phyloP scores from a whole-genome alignment of 2,888 invertebrate species.

The Drosophila ustulata region DNA sequence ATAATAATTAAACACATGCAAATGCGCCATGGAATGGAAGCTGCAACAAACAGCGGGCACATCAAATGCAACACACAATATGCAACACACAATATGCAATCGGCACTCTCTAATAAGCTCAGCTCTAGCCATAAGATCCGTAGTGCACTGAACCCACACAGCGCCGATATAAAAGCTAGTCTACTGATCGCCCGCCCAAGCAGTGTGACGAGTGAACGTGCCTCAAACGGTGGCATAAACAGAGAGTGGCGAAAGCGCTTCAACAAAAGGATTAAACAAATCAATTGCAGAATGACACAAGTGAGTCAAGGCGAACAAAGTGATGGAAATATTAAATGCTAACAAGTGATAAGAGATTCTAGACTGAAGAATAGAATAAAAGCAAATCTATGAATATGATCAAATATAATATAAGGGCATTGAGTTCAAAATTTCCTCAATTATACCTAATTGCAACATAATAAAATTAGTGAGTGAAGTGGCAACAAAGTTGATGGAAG shows the following conservation, averaged over 20 bases:
- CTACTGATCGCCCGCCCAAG: constrained; percentile 45
- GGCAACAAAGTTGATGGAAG: too few relatives aligned
- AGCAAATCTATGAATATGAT: too few relatives aligned
- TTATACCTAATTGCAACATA: too few relatives aligned
- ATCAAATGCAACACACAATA: constrained; percentile 46
- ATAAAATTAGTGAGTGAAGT: too few relatives aligned
- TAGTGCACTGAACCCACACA: constrained; percentile 68
- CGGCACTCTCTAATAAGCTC: constrained; percentile 40
- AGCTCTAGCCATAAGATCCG: constrained; percentile 19
- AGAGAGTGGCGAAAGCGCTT: constrained; percentile 4
- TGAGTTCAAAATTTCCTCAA: too few relatives aligned
- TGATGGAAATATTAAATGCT: background rate
- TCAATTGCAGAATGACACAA: constrained; percentile 47
- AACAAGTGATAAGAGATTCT: background rate
- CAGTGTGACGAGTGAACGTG: constrained; percentile 62
- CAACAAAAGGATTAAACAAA: constrained; percentile 42
- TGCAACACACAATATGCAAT: constrained; percentile 39
- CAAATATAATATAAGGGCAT: too few relatives aligned
- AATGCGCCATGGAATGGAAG: constrained; percentile 62
- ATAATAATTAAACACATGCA: constrained; percentile 73
- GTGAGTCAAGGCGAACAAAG: constrained; percentile 50
- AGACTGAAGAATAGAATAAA: too few relatives aligned
- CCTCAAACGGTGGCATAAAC: constrained; percentile 48
- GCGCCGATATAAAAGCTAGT: constrained; percentile 61
- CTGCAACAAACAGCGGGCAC: constrained; percentile 48